Base-by-base conservation (phyloP, 2,113 vertebrate species). In the Thryonomys swinderianus region DNA sequence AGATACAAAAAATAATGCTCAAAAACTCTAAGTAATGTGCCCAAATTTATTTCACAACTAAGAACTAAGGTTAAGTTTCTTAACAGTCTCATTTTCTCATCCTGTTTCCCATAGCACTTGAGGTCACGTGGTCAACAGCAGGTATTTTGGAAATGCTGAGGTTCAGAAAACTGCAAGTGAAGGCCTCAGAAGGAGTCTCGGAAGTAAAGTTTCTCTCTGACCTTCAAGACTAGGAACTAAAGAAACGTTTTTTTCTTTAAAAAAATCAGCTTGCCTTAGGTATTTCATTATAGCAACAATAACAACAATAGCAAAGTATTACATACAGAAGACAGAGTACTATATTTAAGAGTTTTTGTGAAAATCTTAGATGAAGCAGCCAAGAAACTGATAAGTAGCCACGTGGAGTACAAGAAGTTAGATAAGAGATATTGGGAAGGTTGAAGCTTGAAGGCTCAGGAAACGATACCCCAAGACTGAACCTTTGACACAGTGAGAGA, bases 1-100 rank as follows among this genome's bases (percentile, higher is more conserved):
- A 84, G 17, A 66, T n/a, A 32, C 53, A 59, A 69, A 34, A 85
- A 71, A 62, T 45, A 82, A 55, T 62, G 66, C 37, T 82, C 84
- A 93, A 32, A 88, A 90, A 45, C 32, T 57, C 71, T 48, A 91
- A 93, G 71, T 51, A 88, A 91, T 30, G 73, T 89, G 12, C 30
- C 32, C 69, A 90, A 67, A 32, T 83, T 74, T 27, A 84, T 61
- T 45, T 64, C 51, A 42, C 59, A 91, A 23, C 45, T 64, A 64
- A 88, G 30, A 90, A 57, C 2, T 5, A 5, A 80, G 42, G 7
- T 45, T 7, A 53, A 34, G 9, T 85, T 69, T 90, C 32, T 51
- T 6, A 48, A 32, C 23, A 11, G 20, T 79, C 93, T 94, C 61
- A 62, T 12, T 51, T 93, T 61, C 32, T 88, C 76, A 73, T 18